Evolutionary conservation across 37 sponge, comb jelly and placozoan species (phyloP).

Genomic region (Crambe crambe): DNA sequence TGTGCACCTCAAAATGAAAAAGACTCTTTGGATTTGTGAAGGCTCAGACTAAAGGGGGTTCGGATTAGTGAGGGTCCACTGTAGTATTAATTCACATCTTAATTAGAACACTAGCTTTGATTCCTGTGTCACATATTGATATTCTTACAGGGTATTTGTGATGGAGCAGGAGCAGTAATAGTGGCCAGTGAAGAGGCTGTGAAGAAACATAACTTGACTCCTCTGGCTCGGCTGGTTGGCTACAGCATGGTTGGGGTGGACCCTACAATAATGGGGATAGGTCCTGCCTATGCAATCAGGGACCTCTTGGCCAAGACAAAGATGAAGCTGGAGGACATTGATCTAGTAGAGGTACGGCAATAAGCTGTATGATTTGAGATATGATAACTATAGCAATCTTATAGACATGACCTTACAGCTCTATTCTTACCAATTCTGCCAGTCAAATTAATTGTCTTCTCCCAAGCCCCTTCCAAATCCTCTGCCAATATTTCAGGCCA

Average conservation of each 20-base stretch:
- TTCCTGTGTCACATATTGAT: neutral
- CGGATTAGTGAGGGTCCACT: too few species aligned
- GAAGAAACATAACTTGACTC: constrained; percentile 71
- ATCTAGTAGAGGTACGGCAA: constrained; percentile 84
- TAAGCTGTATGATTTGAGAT: constrained; percentile 7
- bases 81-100: too few species aligned
- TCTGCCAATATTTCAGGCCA: too few species aligned
- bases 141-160: constrained; percentile 89
- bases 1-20: too few species aligned
- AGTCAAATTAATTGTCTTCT: too few species aligned
- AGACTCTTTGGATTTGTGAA: too few species aligned
- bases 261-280: constrained; percentile 97
- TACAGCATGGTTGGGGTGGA: constrained; percentile 88
- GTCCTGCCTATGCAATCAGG: constrained; percentile 90
- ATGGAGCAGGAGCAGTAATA: constrained; percentile 89
- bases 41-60: too few species aligned
- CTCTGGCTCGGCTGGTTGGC: constrained; percentile 87
- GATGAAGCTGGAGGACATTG: constrained; percentile 73
- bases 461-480: too few species aligned
- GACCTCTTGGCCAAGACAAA: constrained; percentile 59
- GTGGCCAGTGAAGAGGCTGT: constrained; percentile 90
- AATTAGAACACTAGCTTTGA: too few species aligned
- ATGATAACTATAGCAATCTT: too few species aligned
- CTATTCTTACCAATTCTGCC: too few species aligned
- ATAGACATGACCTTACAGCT: too few species aligned